Evolutionary conservation across 2,113 vertebrate genomes (phyloP).

Genomic region (Acrocephalus kingi): DNA sequence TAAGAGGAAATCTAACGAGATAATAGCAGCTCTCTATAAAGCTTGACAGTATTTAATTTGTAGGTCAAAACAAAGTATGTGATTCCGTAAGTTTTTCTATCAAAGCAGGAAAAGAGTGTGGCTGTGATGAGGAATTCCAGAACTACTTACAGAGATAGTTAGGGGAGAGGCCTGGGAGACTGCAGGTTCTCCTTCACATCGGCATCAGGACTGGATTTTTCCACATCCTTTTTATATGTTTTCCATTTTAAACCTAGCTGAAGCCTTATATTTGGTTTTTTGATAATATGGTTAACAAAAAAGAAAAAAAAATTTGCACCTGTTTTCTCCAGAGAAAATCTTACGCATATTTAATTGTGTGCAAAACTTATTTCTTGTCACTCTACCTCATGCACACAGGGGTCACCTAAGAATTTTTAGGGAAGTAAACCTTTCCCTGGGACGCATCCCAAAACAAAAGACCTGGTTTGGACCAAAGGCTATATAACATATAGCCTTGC

Average conservation of each 20-base stretch:
- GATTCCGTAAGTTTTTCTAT: not conserved
- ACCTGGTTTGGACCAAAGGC: not conserved
- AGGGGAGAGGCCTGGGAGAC: not conserved
- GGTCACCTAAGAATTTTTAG: not conserved
- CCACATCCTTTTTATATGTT: not conserved
- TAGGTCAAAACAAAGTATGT: not conserved
- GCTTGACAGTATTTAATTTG: not conserved
- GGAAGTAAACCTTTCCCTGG: not conserved
- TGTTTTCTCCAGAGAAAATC: not conserved
- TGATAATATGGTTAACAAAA: not conserved
- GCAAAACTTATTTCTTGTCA: not conserved
- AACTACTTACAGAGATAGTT: not conserved
- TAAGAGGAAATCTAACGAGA: not conserved
- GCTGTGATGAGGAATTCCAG: not conserved
- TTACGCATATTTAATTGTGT: not conserved
- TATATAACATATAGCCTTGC: fast-evolving
- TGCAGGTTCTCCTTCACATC: not conserved
- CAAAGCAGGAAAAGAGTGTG: not conserved
- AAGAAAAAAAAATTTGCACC: not conserved
- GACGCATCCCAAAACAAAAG: not conserved
- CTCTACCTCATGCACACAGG: not conserved
- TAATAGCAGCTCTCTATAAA: not conserved
- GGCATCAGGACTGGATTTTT: not conserved
- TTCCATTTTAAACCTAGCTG: not conserved
- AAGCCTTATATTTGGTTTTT: not conserved